These are phyloP conservation scores for Diceros bicornis DNA, from an alignment of 2,797 vertebrate species.

Conservation along the genomic window DNA sequence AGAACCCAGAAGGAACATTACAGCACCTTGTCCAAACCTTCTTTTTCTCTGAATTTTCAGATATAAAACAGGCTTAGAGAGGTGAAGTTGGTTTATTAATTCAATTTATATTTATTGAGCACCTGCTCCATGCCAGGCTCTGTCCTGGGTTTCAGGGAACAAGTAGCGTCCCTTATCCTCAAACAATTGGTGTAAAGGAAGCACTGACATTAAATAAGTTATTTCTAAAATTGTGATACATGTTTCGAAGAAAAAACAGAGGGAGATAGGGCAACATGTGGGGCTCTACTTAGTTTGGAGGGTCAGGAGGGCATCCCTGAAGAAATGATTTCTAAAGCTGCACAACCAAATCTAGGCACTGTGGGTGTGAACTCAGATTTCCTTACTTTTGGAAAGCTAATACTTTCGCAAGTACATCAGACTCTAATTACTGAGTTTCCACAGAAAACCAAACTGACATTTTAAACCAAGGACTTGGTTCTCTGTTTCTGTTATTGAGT, in stretches of 20 bases:
- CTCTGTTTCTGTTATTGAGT: slow-evolving; percentile 14
- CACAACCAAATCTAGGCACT: not conserved
- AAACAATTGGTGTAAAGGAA: not conserved
- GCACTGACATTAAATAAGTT: not conserved
- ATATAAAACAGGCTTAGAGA: not conserved
- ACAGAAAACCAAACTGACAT: not conserved
- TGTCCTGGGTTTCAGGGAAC: not conserved
- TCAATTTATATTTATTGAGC: not conserved
- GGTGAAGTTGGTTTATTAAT: not conserved
- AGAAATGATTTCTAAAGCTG: not conserved
- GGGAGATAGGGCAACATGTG: not conserved
- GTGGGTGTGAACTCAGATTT: not conserved
- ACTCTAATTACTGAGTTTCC: not conserved
- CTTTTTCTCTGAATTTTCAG: slow-evolving; percentile 23
- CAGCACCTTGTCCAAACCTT: not conserved
- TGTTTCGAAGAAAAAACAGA: not conserved
- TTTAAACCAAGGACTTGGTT: slow-evolving; percentile 44
- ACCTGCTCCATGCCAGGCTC: not conserved
- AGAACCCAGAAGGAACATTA: not conserved
- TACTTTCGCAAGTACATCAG: not conserved
- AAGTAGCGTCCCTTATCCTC: not conserved
- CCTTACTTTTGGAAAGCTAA: not conserved
- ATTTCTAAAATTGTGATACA: not conserved
- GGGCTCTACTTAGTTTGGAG: not conserved
- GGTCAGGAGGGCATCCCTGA: not conserved